phyloP scores from a whole-genome alignment of 2,888 invertebrate genomes.

The Drosophila subquinaria region DNA sequence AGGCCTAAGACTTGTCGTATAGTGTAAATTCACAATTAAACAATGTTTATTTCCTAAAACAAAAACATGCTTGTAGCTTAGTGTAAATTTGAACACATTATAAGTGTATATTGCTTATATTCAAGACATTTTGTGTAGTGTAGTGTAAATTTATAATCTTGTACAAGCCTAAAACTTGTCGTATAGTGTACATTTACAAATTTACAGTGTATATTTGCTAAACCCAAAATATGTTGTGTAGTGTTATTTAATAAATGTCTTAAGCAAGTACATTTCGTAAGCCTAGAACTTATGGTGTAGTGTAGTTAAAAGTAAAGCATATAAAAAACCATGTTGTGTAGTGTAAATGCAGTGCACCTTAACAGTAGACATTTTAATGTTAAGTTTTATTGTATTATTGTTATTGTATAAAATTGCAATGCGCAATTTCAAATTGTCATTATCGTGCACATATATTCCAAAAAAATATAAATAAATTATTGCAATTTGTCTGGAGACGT shows the following conservation, averaged over 20 bases:
- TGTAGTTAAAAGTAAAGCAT: not conserved
- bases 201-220: not conserved
- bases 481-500: slow-evolving; percentile 3
- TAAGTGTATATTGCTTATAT: too few relatives aligned
- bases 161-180: not conserved
- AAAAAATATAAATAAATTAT: not conserved
- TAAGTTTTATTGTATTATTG: too few relatives aligned
- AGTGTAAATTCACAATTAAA: not conserved
- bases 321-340: slow-evolving; percentile 1
- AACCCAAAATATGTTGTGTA: not conserved
- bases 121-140: not conserved
- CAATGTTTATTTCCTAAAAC: not conserved
- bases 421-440: not conserved
- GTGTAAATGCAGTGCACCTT: slow-evolving; percentile 10
- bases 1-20: not conserved
- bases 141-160: not conserved
- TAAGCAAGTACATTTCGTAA: not conserved
- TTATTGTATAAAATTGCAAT: not conserved
- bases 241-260: not conserved
- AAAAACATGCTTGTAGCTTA: too few relatives aligned
- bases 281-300: not conserved
- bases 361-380: not conserved
- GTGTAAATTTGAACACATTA: too few relatives aligned
- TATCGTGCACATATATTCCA: not conserved
- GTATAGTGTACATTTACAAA: not conserved